A percentile compares a stretch with the other conserved stretches of the same genome.
Evolutionary conservation across 2,888 invertebrate species (phyloP).

Genomic region (Brenthis daphne): DNA sequence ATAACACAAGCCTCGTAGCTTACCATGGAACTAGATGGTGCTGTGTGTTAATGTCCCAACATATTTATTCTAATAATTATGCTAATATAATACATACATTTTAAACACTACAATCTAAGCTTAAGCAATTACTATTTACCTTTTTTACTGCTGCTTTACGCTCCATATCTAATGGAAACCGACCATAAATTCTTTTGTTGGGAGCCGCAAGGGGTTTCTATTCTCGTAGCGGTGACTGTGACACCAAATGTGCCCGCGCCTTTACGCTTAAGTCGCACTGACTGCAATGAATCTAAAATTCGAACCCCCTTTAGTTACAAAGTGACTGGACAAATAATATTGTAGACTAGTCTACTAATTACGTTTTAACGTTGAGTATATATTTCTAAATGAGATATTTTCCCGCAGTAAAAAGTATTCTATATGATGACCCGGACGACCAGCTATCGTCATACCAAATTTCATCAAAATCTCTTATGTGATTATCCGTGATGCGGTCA

Average conservation of each 20-base stretch:
- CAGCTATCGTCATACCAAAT: no score
- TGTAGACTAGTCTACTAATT: neutral
- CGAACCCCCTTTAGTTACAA: constrained; percentile 16
- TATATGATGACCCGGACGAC: no score
- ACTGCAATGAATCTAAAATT: constrained; percentile 29
- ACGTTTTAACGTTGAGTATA: neutral
- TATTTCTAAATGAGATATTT: no score
- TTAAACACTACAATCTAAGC: neutral
- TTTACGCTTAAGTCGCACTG: constrained; percentile 15
- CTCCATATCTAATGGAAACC: constrained; percentile 7
- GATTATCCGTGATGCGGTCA: no score
- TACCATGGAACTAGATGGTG: no score
- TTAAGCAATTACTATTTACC: neutral
- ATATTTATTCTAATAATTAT: neutral
- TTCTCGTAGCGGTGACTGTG: constrained; percentile 20
- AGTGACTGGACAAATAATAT: constrained; percentile 11
- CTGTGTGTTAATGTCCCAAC: no score
- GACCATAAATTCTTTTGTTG: constrained; percentile 18
- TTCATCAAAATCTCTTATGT: no score
- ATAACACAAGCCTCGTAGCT: no score
- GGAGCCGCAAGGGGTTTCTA: constrained; percentile 31
- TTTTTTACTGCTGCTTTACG: constrained; percentile 3
- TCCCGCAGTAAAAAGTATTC: no score
- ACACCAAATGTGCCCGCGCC: constrained; percentile 10
- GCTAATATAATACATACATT: neutral